Percentiles rank a stretch among this genome's conserved stretches.
Evolutionary conservation across 2,888 invertebrate genomes (phyloP).

Genomic region (Gymnosoma rotundatum): DNA sequence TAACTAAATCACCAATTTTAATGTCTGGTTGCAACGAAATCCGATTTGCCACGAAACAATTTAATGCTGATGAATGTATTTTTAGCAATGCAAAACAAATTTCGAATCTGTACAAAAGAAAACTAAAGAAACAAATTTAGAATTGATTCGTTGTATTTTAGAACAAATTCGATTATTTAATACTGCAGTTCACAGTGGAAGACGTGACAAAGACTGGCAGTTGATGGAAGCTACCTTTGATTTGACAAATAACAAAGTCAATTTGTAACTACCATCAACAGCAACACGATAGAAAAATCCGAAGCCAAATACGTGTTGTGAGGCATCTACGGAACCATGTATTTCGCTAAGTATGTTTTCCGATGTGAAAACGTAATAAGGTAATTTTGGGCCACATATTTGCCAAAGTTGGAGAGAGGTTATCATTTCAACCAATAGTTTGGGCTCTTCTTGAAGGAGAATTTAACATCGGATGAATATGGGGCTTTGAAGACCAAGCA

Average conservation of each 20-base stretch:
- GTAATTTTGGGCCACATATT: constrained; percentile 33
- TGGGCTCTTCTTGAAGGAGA: constrained; percentile 61
- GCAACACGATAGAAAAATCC: constrained; percentile 43
- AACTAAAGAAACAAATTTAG: background rate
- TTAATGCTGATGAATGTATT: constrained; percentile 42
- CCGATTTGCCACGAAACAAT: constrained; percentile 65
- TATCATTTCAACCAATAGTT: constrained; percentile 42
- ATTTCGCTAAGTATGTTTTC: constrained; percentile 29
- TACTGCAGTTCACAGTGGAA: constrained; percentile 64
- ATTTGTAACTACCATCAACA: background rate
- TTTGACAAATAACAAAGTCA: constrained; percentile 54
- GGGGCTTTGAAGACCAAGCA: constrained; percentile 34
- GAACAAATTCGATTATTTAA: constrained; percentile 48
- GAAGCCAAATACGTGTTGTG: constrained; percentile 51
- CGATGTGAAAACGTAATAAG: constrained; percentile 26
- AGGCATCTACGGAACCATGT: constrained; percentile 65
- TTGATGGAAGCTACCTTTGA: constrained; percentile 67
- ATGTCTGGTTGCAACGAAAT: no score
- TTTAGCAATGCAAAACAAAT: constrained; percentile 12
- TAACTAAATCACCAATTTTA: no score
- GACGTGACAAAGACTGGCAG: constrained; percentile 59
- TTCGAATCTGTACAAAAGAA: constrained; percentile 27
- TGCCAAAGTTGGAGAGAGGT: background rate
- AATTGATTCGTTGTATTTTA: constrained; percentile 5
- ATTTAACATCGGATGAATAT: constrained; percentile 63